Evolutionary conservation across 2,113 vertebrate species (phyloP).

Genomic region (Charadrius vociferus): DNA sequence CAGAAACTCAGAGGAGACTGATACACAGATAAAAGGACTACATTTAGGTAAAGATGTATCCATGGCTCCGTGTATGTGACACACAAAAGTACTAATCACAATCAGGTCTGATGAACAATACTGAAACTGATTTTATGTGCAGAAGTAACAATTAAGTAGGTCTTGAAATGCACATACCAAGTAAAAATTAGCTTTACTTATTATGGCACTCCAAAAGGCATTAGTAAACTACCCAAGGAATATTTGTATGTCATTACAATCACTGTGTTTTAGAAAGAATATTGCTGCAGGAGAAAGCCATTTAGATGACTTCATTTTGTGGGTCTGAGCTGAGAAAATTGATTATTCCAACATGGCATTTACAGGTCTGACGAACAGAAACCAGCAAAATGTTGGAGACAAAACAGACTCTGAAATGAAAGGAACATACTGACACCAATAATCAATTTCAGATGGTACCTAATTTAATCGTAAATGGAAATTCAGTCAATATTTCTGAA

Average conservation of each 20-base stretch:
- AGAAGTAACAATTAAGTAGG: not conserved
- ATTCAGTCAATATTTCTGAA: not conserved
- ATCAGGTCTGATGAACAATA: not conserved
- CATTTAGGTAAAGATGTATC: not conserved
- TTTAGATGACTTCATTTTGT: not conserved
- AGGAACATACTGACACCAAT: not conserved
- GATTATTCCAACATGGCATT: not conserved
- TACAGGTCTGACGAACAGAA: not conserved
- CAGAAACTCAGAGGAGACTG: not conserved
- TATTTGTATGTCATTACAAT: not conserved
- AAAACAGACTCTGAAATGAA: slow-evolving; percentile 30
- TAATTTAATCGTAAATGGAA: not conserved
- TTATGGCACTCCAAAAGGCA: not conserved
- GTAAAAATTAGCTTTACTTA: not conserved
- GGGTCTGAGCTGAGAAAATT: not conserved
- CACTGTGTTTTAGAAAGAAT: not conserved
- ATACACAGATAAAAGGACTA: not conserved
- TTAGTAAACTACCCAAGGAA: not conserved
- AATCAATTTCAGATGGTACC: not conserved
- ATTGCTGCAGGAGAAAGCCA: not conserved
- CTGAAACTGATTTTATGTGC: not conserved
- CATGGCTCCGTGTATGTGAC: not conserved
- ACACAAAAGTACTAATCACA: not conserved
- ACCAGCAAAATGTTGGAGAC: slow-evolving; percentile 26
- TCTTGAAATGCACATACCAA: not conserved